Conservation (phyloP, 2,888 invertebrate species). For the Cepaea hortensis region DNA sequence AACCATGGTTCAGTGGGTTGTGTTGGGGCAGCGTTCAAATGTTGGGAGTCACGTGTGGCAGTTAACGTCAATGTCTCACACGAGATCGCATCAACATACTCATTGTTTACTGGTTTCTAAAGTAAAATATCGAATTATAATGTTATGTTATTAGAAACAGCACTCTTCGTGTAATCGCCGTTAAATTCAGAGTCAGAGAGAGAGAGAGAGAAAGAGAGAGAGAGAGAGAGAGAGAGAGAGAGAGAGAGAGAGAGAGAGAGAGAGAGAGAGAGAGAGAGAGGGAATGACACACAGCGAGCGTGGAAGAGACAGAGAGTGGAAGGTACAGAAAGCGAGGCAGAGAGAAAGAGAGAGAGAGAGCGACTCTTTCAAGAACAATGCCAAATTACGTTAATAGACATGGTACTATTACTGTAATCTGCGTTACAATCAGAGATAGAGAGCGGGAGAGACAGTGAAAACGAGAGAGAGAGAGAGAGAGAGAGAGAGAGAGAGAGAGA, state of each 20-base stretch:
- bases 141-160: neutral
- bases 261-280: neutral
- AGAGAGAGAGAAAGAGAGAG: neutral
- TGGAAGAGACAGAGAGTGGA: neutral
- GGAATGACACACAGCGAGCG: neutral
- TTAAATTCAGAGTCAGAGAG: neutral
- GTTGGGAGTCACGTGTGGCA: too few relatives aligned
- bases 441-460: neutral
- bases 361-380: too few relatives aligned
- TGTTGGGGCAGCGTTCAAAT: too few relatives aligned
- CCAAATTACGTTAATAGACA: neutral
- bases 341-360: conserved; percentile 9
- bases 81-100: too few relatives aligned
- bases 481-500: neutral
- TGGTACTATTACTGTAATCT: neutral
- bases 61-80: too few relatives aligned
- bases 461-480: neutral
- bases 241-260: neutral
- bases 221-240: neutral
- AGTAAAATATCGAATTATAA: too few relatives aligned
- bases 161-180: neutral
- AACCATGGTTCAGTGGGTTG: conserved; percentile 7
- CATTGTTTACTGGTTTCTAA: too few relatives aligned
- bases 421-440: neutral
- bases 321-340: neutral